These are phyloP conservation scores for Gambusia holbrooki DNA, from an alignment of 2,113 vertebrate genomes.

Conservation along the genomic window DNA sequence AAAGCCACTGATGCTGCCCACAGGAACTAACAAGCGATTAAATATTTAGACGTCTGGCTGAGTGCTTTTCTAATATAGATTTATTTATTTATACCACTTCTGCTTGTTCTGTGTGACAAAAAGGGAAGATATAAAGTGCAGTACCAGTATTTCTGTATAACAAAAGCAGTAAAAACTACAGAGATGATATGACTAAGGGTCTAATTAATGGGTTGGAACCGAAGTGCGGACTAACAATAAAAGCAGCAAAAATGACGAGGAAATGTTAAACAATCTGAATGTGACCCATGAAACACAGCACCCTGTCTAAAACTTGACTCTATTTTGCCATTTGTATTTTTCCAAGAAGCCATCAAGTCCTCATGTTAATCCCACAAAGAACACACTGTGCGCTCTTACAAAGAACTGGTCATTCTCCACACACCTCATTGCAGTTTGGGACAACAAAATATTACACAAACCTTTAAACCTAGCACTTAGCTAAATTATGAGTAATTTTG, in stretches of 20 bases:
- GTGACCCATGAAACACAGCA: constrained; percentile 1
- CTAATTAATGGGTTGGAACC: constrained; percentile 10
- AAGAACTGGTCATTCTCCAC: constrained; percentile 52
- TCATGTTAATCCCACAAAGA: constrained; percentile 60
- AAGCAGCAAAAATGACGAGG: background rate
- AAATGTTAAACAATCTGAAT: background rate
- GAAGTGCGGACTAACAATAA: background rate
- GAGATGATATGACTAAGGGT: background rate
- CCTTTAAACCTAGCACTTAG: constrained; percentile 22
- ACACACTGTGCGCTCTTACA: constrained; percentile 47
- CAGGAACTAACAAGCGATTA: constrained; percentile 61
- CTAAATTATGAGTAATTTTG: background rate
- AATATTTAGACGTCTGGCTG: constrained; percentile 63
- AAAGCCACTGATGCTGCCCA: constrained; percentile 37
- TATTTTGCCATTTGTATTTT: constrained; percentile 63
- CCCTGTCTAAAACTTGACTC: constrained; percentile 22
- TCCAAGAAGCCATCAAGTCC: constrained; percentile 67
- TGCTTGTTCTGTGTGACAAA: constrained; percentile 40
- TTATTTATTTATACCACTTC: constrained; percentile 67
- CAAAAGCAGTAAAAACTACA: constrained; percentile 5
- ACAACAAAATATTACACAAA: constrained; percentile 32
- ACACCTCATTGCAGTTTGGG: constrained; percentile 48
- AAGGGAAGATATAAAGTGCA: constrained; percentile 32
- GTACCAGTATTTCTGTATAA: constrained; percentile 24
- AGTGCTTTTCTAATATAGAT: constrained; percentile 67